phyloP scores from a whole-genome alignment of 2,888 invertebrate genomes.

The Phorcus lineatus region DNA sequence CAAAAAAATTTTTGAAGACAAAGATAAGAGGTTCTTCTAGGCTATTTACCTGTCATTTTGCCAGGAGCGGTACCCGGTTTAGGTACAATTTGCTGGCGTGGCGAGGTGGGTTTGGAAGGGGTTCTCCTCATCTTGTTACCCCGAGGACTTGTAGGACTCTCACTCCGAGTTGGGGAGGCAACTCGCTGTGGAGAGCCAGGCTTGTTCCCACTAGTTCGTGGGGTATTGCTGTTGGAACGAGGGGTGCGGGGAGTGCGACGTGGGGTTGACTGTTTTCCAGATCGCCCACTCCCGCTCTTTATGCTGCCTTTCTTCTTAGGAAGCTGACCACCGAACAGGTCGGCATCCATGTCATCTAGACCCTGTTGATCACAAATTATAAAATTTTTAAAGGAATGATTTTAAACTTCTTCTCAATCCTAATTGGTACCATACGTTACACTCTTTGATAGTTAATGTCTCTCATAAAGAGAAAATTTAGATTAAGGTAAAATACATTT shows the following conservation, averaged over 20 bases:
- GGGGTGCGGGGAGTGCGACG: constrained; percentile 51
- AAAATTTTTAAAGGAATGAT: no score
- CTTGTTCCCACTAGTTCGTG: constrained; percentile 38
- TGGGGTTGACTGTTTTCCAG: constrained; percentile 58
- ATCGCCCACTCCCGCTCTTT: constrained; percentile 43
- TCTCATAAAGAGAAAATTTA: background rate
- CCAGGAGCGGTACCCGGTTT: constrained; percentile 67
- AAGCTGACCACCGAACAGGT: constrained; percentile 61
- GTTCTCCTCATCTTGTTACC: constrained; percentile 50
- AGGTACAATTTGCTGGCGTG: constrained; percentile 43
- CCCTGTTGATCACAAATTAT: constrained; percentile 47
- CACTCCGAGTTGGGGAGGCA: constrained; percentile 51
- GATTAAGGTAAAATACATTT: no score
- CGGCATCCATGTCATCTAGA: constrained; percentile 71
- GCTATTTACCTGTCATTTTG: constrained; percentile 59
- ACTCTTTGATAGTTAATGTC: background rate
- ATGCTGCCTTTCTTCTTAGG: constrained; percentile 54
- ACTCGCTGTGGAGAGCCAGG: constrained; percentile 55
- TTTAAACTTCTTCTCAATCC: background rate
- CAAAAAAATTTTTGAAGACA: background rate
- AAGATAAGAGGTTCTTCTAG: no score
- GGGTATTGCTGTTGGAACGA: constrained; percentile 52
- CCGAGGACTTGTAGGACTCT: constrained; percentile 47
- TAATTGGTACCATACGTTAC: background rate
- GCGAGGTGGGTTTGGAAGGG: constrained; percentile 48